Percentiles rank a stretch among this genome's conserved stretches.
Evolutionary conservation across 2,888 invertebrate genomes (phyloP).

Genomic region (Tachina lurida): DNA sequence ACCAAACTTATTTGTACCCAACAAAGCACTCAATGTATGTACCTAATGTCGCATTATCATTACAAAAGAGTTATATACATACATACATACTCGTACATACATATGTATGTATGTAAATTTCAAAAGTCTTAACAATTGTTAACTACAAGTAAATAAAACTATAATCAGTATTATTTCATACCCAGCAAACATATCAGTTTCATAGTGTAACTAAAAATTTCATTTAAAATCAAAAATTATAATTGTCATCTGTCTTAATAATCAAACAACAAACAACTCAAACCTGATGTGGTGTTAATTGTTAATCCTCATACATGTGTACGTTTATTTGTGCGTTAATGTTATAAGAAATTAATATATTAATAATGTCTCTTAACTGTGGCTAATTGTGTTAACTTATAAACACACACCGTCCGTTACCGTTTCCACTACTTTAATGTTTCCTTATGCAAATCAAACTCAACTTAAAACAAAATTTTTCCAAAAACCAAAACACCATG

Average conservation of each 20-base stretch:
- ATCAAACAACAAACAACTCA: background rate
- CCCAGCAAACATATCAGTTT: background rate
- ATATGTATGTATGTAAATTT: background rate
- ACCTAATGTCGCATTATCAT: slow-evolving; percentile 29
- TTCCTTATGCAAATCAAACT: slow-evolving; percentile 47
- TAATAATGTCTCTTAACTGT: slow-evolving; percentile 44
- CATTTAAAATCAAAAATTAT: slow-evolving; percentile 10
- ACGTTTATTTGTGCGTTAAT: slow-evolving; percentile 16
- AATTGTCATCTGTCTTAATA: background rate
- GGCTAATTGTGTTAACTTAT: slow-evolving; percentile 40
- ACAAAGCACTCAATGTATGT: slow-evolving; percentile 43
- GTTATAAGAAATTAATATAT: background rate
- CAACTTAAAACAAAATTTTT: slow-evolving; percentile 17
- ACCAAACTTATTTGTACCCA: slow-evolving; percentile 24
- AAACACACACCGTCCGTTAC: slow-evolving; percentile 54
- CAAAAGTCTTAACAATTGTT: background rate
- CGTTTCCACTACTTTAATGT: slow-evolving; percentile 58
- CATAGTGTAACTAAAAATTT: slow-evolving; percentile 19
- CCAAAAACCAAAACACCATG: slow-evolving; percentile 47
- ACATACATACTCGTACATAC: too few relatives aligned
- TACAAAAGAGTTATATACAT: background rate
- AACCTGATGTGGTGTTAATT: slow-evolving; percentile 20
- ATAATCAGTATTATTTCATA: slow-evolving; percentile 33
- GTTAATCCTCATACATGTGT: slow-evolving; percentile 13
- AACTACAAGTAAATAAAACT: background rate